phyloP scores from a whole-genome alignment of 2,797 vertebrate species.

The Propithecus deckenii region DNA sequence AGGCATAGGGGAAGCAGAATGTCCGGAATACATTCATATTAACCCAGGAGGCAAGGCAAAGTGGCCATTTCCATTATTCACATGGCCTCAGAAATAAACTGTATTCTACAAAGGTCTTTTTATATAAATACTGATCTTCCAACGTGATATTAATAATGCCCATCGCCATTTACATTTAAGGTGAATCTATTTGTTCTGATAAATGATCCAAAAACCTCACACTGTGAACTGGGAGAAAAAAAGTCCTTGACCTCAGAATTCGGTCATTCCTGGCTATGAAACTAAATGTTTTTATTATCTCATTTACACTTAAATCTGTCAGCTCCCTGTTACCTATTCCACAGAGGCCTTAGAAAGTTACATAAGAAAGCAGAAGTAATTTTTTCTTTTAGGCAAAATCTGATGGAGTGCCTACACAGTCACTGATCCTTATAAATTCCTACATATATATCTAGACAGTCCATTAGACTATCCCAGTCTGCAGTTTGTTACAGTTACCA shows the following conservation, averaged over 20 bases:
- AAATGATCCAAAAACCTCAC: not conserved
- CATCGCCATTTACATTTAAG: not conserved
- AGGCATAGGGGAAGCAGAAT: not conserved
- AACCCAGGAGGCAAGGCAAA: not conserved
- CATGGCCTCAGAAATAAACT: not conserved
- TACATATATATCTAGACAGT: not conserved
- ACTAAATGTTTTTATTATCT: not conserved
- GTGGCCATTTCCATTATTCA: not conserved
- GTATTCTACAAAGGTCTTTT: not conserved
- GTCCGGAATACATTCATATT: not conserved
- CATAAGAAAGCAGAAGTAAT: not conserved
- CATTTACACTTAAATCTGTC: not conserved
- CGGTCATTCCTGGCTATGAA: not conserved
- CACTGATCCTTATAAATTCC: not conserved
- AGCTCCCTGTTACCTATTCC: not conserved
- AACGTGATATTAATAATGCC: not conserved
- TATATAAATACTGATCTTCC: not conserved
- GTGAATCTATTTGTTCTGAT: not conserved
- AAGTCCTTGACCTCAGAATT: not conserved
- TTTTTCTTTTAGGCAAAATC: not conserved
- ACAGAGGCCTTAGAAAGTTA: not conserved
- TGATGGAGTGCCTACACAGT: not conserved
- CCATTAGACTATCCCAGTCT: not conserved
- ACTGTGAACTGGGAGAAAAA: fast-evolving
- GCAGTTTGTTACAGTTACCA: not conserved